Conservation (phyloP, 2,113 vertebrate species). For the Eudorcas thomsonii region DNA sequence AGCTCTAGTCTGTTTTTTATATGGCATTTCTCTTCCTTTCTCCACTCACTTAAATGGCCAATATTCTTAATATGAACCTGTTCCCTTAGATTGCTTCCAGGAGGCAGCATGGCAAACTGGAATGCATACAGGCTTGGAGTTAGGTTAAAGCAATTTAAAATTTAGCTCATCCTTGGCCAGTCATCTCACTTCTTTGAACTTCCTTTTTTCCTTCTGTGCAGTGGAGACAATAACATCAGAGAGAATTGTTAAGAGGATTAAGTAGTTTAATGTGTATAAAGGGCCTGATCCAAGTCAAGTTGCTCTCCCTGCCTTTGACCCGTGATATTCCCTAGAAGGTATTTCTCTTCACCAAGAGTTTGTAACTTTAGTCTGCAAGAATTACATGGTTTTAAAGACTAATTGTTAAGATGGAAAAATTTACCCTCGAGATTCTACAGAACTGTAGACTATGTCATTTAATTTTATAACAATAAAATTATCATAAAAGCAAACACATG, state of each 20-base stretch:
- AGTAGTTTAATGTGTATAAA: not conserved
- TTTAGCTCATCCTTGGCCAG: not conserved
- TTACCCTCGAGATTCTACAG: not conserved
- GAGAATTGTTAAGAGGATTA: not conserved
- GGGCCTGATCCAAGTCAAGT: not conserved
- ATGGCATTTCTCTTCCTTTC: not conserved
- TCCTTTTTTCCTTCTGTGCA: not conserved
- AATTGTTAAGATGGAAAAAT: not conserved
- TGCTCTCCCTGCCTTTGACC: not conserved
- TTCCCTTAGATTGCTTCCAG: constrained; percentile 4
- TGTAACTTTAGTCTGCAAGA: not conserved
- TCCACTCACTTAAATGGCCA: not conserved
- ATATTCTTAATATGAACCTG: not conserved
- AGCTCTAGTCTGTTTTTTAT: not conserved
- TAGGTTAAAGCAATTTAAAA: constrained; percentile 7
- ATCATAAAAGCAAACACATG: not conserved
- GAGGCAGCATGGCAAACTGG: not conserved
- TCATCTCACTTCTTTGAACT: not conserved
- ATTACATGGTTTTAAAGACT: not conserved
- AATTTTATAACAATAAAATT: not conserved
- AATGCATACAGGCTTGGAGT: not conserved
- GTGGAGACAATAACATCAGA: not conserved
- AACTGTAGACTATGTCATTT: not conserved
- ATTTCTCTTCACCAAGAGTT: not conserved
- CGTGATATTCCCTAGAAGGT: not conserved